Conservation (phyloP, 2,888 invertebrate genomes). For the Maniola hyperantus region DNA sequence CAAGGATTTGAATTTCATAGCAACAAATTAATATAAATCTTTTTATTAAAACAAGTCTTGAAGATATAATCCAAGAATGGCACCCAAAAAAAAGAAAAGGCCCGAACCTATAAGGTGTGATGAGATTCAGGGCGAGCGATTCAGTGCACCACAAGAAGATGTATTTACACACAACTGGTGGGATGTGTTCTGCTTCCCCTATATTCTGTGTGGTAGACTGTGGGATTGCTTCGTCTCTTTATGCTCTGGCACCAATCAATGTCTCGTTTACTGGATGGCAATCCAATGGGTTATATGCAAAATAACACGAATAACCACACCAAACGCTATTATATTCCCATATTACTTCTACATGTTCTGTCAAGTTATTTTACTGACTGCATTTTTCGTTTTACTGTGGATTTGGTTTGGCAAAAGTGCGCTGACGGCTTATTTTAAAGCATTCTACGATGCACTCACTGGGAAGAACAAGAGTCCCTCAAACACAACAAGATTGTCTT, state of each 20-base stretch:
- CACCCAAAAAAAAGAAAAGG: constrained; percentile 52
- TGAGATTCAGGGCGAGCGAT: constrained; percentile 54
- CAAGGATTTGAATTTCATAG: too few relatives aligned
- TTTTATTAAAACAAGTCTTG: neutral
- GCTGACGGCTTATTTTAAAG: constrained; percentile 56
- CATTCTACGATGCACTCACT: constrained; percentile 49
- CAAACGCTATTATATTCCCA: constrained; percentile 67
- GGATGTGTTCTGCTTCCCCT: constrained; percentile 72
- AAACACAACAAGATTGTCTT: constrained; percentile 48
- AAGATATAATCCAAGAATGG: constrained; percentile 43
- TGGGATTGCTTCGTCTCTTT: constrained; percentile 62
- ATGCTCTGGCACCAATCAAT: constrained; percentile 66
- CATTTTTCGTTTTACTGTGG: constrained; percentile 58
- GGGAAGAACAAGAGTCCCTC: constrained; percentile 23
- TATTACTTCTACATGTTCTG: constrained; percentile 72
- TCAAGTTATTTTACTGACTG: constrained; percentile 62
- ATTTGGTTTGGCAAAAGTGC: constrained; percentile 53
- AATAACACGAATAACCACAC: constrained; percentile 59
- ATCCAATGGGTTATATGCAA: constrained; percentile 72
- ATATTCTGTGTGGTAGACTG: constrained; percentile 58
- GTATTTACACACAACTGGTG: constrained; percentile 64
- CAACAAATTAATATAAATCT: neutral
- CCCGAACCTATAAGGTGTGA: constrained; percentile 50
- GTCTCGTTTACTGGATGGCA: constrained; percentile 67
- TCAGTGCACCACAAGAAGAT: constrained; percentile 57